Evolutionary conservation across 1,140 invertebrate species (phyloP).

Genomic region (Phenacoccus solenopsis): DNA sequence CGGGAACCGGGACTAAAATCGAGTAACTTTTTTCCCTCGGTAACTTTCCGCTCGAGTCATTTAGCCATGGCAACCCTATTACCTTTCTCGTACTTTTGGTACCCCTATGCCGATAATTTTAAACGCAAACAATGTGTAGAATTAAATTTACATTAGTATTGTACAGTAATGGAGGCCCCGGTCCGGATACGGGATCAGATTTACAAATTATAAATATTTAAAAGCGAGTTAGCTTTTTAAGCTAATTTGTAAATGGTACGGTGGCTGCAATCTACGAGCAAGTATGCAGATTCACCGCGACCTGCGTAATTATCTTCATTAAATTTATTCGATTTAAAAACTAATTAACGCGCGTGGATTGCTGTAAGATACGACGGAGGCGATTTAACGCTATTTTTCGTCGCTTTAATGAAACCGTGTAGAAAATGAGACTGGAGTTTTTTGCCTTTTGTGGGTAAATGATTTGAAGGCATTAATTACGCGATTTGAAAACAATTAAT

Average conservation of each 20-base stretch:
- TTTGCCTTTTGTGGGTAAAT: too few relatives aligned
- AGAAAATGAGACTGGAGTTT: too few relatives aligned
- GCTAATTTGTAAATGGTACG: neutral
- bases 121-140: neutral
- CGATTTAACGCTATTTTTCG: too few relatives aligned
- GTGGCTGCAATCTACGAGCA: neutral
- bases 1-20: neutral
- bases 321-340: neutral
- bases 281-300: neutral
- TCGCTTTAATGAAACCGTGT: too few relatives aligned
- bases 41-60: neutral
- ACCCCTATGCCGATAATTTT: neutral
- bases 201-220: neutral
- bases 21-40: neutral
- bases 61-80: too few relatives aligned
- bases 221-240: too few relatives aligned
- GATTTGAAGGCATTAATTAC: too few relatives aligned
- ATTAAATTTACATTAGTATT: constrained; percentile 4
- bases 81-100: neutral
- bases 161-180: too few relatives aligned
- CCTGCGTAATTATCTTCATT: neutral
- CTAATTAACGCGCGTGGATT: neutral
- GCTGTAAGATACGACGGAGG: too few relatives aligned
- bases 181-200: neutral
- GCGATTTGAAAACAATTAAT: too few relatives aligned